Conservation (phyloP, 2,113 vertebrate genomes). For the Bombycilla garrulus region DNA sequence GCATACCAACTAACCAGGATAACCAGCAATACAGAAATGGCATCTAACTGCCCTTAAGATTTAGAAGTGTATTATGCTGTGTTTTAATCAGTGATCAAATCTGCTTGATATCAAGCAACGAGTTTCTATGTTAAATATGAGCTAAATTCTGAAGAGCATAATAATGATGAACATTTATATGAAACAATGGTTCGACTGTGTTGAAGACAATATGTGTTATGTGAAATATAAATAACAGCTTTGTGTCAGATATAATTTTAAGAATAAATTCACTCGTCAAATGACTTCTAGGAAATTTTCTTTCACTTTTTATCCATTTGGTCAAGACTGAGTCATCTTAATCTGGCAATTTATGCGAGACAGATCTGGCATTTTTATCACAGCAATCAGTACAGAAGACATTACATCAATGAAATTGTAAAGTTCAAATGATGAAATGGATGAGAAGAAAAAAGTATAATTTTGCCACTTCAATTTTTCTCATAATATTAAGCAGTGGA, state of each 20-base stretch:
- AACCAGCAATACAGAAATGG: neutral
- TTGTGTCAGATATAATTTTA: neutral
- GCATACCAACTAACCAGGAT: neutral
- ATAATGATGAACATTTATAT: neutral
- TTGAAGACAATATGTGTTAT: neutral
- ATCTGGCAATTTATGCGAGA: neutral
- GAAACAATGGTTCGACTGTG: neutral
- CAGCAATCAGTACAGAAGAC: neutral
- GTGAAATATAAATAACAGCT: neutral
- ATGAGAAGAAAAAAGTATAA: neutral
- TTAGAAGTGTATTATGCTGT: neutral
- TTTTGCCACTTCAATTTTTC: neutral
- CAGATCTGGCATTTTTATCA: neutral
- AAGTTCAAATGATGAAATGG: constrained; percentile 41
- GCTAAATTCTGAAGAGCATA: neutral
- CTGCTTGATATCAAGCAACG: neutral
- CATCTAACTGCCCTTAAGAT: neutral
- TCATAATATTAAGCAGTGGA: neutral
- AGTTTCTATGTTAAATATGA: neutral
- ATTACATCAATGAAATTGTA: neutral
- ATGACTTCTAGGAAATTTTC: constrained; percentile 6
- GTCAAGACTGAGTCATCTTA: constrained; percentile 46
- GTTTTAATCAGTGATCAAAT: neutral
- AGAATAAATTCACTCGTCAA: neutral
- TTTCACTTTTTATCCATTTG: constrained; percentile 31